A percentile compares a stretch with the other conserved stretches of the same genome.
phyloP scores from a whole-genome alignment of 92 coral and sea anemone genomes.

The Bergia puertoricense region DNA sequence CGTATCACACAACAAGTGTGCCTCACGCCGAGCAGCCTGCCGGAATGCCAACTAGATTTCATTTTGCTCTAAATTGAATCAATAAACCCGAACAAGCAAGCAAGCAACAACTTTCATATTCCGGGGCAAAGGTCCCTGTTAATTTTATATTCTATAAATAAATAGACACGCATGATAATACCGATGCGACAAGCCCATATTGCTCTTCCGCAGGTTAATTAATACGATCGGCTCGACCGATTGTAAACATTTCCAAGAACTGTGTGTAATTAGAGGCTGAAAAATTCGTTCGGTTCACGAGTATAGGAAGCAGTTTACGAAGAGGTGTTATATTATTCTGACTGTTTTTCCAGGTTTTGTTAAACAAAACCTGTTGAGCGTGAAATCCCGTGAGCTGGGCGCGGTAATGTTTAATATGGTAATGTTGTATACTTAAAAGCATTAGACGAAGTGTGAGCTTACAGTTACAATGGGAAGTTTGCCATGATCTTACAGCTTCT shows the following conservation, averaged over 20 bases:
- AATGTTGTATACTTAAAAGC: neutral
- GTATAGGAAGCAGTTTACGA: neutral
- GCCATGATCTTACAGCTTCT: neutral
- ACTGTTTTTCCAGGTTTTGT: neutral
- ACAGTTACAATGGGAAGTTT: neutral
- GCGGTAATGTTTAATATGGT: neutral
- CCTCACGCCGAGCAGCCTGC: too few species aligned
- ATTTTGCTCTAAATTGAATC: neutral
- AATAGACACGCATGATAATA: neutral
- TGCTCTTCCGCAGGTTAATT: neutral
- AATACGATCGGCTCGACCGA: neutral
- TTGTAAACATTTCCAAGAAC: neutral
- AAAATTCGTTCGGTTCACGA: neutral
- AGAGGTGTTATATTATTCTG: neutral
- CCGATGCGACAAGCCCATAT: neutral
- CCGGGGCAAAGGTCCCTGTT: neutral
- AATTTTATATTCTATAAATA: too few species aligned
- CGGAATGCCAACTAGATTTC: too few species aligned
- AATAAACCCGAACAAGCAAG: neutral
- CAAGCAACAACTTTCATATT: neutral
- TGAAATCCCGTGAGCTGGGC: neutral
- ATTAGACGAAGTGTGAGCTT: neutral
- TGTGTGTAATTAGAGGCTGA: neutral
- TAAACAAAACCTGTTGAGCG: neutral
- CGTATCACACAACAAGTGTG: too few species aligned